These are phyloP conservation scores for Meda fulgida DNA, from an alignment of 2,797 vertebrate genomes.

Conservation along the genomic window DNA sequence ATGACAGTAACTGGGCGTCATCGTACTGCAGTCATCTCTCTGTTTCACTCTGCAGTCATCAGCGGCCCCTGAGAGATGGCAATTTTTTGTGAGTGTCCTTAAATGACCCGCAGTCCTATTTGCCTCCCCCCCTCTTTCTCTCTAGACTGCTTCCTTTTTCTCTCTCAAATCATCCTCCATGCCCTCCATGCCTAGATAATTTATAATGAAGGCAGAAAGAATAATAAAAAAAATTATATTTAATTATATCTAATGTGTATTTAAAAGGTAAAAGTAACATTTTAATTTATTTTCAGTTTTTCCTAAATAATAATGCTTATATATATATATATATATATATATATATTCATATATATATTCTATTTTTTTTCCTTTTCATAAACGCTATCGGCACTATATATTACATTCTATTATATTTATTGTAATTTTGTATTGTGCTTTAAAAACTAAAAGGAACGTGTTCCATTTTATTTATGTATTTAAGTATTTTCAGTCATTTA, in stretches of 20 bases:
- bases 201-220: background rate
- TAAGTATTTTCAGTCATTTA: background rate
- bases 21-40: slow-evolving; percentile 31
- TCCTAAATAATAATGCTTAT: too few species aligned
- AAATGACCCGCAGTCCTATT: slow-evolving; percentile 59
- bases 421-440: background rate
- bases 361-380: background rate
- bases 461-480: background rate
- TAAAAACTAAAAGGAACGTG: background rate
- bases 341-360: too few species aligned
- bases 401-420: background rate
- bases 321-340: too few species aligned
- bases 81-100: slow-evolving; percentile 58
- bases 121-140: slow-evolving; percentile 46
- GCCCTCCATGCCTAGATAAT: background rate
- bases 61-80: slow-evolving; percentile 53
- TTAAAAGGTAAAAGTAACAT: background rate
- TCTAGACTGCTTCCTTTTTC: slow-evolving; percentile 51
- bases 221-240: too few species aligned
- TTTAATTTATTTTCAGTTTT: background rate
- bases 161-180: slow-evolving; percentile 36
- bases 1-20: slow-evolving; percentile 24
- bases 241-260: background rate
- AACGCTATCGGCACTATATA: background rate
- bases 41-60: slow-evolving; percentile 56